Percentiles rank a stretch among this genome's conserved stretches.
Evolutionary conservation across 2,113 vertebrate genomes (phyloP).

Genomic region (Phrynosoma platyrhinos): DNA sequence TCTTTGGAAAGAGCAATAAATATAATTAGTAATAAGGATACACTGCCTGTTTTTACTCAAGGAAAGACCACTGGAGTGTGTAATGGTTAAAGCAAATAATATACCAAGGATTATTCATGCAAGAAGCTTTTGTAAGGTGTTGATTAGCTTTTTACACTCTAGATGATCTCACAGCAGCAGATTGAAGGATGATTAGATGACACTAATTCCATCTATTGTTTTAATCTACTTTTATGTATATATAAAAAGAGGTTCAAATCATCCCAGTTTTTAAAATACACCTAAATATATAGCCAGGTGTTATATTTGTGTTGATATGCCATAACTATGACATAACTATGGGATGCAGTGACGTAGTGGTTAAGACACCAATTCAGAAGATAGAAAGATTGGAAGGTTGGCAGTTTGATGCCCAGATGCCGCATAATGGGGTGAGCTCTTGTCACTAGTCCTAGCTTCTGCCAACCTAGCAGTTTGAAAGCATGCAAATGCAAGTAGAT

Average conservation of each 20-base stretch:
- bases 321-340: too few species aligned
- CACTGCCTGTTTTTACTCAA: slow-evolving; percentile 36
- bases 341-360: too few species aligned
- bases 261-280: slow-evolving; percentile 26
- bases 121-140: slow-evolving; percentile 47
- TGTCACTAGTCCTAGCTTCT: too few species aligned
- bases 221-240: slow-evolving; percentile 40
- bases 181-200: slow-evolving; percentile 19
- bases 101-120: slow-evolving; percentile 43
- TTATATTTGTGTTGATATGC: too few species aligned
- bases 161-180: slow-evolving; percentile 2
- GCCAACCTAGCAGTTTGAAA: too few species aligned
- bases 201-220: slow-evolving; percentile 28
- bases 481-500: too few species aligned
- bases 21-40: not conserved
- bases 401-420: too few species aligned
- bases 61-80: slow-evolving; percentile 44
- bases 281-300: slow-evolving; percentile 8
- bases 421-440: too few species aligned
- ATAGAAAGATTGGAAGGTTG: too few species aligned
- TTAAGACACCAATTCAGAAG: too few species aligned
- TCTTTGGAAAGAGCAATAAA: slow-evolving; percentile 36
- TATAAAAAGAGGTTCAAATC: too few species aligned
- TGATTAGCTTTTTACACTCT: slow-evolving; percentile 41
- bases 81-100: slow-evolving; percentile 51